Base-by-base conservation (phyloP, 1,140 invertebrate species). In the Drosophila athabasca region DNA sequence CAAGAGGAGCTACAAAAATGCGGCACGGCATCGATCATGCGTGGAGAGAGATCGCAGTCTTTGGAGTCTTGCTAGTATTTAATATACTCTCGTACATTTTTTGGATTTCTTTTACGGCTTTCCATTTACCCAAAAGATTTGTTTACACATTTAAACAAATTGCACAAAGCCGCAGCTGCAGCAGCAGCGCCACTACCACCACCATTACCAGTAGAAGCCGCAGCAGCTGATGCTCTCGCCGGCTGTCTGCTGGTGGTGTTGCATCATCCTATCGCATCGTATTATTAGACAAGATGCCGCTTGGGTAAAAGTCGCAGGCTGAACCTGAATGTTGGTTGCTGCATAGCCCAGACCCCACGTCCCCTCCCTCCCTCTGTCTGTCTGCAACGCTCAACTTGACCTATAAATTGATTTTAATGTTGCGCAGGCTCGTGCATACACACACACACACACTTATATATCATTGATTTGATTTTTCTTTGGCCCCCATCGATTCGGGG, bases 351-450 rank as follows among this genome's bases (percentile, higher is more conserved):
- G 29, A 46, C 55, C 2, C 15, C 39, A 13, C 19, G 22, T 22
- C 45, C 35, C n/a, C 43, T 22, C 45, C 22, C 29, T 43, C 22
- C 59, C 22, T 46, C 35, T 62, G 24, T 43, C 39, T 57, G 17
- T 51, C 43, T 35, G 46, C 51, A 76, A 76, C 64, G 79, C 79
- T 84, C 82, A 87, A 87, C 82, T 87, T 87, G 82, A 87, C 82
- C 82, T 87, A 87, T 87, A 87, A 87, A 87, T 87, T 87, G 83
- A 83, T 89, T 87, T 88, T 79, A 39, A 88, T 83, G 83, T 87
- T 87, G 83, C 79, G 79, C 83, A 87, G 82, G 82, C 68, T 85
- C 81, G 69, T 64, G 46, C 43, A 35, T 3, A 35, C 31, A 11
- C 9, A 13, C 7, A 39, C 35, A 39, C 7, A 13, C 11, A 11